Conservation (phyloP, 2,797 vertebrate species). For the Miichthys miiuy region DNA sequence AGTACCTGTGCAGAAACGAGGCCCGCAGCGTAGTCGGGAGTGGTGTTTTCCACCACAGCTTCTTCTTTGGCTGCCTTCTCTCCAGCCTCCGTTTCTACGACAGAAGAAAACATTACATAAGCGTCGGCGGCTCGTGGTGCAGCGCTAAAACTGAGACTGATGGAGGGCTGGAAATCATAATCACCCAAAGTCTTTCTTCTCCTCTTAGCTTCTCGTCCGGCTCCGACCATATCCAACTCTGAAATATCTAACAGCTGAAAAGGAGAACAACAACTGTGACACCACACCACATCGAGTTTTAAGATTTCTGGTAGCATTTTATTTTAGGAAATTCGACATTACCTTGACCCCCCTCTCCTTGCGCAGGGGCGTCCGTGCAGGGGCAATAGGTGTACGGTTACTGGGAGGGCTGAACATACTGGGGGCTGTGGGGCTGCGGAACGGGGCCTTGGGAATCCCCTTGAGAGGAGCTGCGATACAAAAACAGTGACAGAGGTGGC, state of each 20-base stretch:
- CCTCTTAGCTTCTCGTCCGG: conserved; percentile 95
- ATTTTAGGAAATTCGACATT: conserved; percentile 5
- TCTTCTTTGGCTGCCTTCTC: conserved; percentile 98
- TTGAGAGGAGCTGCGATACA: conserved; percentile 91
- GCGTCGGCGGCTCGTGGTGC: too few relatives aligned
- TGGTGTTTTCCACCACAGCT: conserved; percentile 93
- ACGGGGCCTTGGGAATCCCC: conserved; percentile 97
- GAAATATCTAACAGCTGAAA: conserved; percentile 93
- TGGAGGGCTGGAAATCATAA: background rate
- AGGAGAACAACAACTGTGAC: background rate
- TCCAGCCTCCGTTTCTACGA: conserved; percentile 90
- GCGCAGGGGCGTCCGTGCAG: conserved; percentile 91
- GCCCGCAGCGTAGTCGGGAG: conserved; percentile 97
- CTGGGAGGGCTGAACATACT: conserved; percentile 96
- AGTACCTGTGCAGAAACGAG: conserved; percentile 96
- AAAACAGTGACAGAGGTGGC: conserved; percentile 2
- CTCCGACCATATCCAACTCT: conserved; percentile 94
- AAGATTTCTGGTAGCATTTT: background rate
- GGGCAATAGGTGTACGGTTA: conserved; percentile 94
- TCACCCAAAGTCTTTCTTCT: conserved; percentile 96
- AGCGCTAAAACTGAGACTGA: background rate
- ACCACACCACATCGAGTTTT: too few relatives aligned
- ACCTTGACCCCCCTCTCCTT: conserved; percentile 99
- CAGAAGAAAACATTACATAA: background rate
- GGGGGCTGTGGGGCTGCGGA: conserved; percentile 94